Percentiles rank a stretch among this genome's conserved stretches.
Evolutionary conservation across 1,140 invertebrate genomes (phyloP).

Genomic region (Bombus balteatus): DNA sequence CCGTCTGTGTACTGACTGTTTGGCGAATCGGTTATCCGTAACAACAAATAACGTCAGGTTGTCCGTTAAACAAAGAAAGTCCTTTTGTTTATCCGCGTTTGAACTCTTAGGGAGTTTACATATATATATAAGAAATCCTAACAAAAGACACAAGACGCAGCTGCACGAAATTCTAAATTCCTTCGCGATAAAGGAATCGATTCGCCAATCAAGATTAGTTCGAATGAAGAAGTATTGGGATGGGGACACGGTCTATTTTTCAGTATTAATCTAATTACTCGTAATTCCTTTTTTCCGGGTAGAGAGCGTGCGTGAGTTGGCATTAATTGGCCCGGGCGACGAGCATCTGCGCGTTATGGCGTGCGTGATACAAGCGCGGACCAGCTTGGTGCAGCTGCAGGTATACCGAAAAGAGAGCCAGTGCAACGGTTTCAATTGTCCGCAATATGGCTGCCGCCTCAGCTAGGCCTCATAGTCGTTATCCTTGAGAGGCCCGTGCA

Average conservation of each 20-base stretch:
- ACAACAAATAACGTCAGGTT: too few species aligned
- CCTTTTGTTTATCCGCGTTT: too few species aligned
- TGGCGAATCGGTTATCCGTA: too few species aligned
- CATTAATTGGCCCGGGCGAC: constrained; percentile 62
- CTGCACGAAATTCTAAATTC: neutral
- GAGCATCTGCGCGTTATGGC: constrained; percentile 59
- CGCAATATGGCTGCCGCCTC: constrained; percentile 75
- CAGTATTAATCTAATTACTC: constrained; percentile 56
- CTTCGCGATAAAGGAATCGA: neutral
- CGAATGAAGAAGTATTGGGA: neutral
- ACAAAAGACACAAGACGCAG: neutral
- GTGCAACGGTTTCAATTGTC: constrained; percentile 81
- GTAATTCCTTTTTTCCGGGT: constrained; percentile 62
- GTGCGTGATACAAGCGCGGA: constrained; percentile 58
- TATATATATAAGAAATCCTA: neutral
- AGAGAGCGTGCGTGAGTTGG: constrained; percentile 62
- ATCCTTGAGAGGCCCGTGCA: constrained; percentile 81
- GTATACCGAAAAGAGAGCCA: constrained; percentile 66
- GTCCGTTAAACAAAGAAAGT: too few species aligned
- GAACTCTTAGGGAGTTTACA: too few species aligned
- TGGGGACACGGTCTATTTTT: constrained; percentile 32
- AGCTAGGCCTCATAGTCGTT: constrained; percentile 79
- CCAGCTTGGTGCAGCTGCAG: constrained; percentile 69
- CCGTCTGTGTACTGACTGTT: too few species aligned
- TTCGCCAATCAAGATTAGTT: neutral